Evolutionary conservation across 2,888 invertebrate genomes (phyloP), one percentile per base, ranked within the genome.

Genomic region (Euplexia lucipara): DNA sequence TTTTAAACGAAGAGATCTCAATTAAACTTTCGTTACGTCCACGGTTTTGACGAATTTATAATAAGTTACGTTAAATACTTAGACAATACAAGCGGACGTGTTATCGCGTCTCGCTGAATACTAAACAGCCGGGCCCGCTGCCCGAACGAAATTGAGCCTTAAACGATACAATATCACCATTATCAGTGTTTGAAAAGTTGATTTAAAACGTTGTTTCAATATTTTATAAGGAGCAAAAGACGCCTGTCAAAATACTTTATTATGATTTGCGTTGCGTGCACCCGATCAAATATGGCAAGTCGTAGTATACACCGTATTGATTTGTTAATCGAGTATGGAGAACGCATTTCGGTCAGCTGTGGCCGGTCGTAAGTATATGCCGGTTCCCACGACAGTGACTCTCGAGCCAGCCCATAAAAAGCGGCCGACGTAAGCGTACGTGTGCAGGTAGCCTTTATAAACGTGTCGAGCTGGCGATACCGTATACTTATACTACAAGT

Each of bases 301-400:
- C 84, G 89, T 88, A 86, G 87, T 90, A 89, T 84, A 88, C 88
- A 68, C 69, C 82, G 92, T 93, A 93, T 95, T 92, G 95, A 95
- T 95, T 95, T 92, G 93, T 94, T 92, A 92, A 94, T 94, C 92
- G 91, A 85, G 91, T 94, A 94, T 91, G 93, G 92, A 93, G 92
- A 93, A 90, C 95, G 95, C 94, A 95, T 94, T 95, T 95, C 92
- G 95, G 95, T 94, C 95, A 95, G 95, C 94, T 94, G 95, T 92
- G 88, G 90, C 88, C 87, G 88, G 86, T 78, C 84, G 90, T 93
- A 94, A 94, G 95, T 93, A 89, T 91, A 93, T 92, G 95, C 93
- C 87, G 91, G 94, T 95, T 95, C 95, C 93, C 93, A 95, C 95
- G 94, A 86, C 93, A 91, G 91, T 92, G 92, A 94, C 91, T 92